These are phyloP conservation scores for Xestia sexstrigata DNA, from an alignment of 2,888 invertebrate genomes.

Conservation along the genomic window DNA sequence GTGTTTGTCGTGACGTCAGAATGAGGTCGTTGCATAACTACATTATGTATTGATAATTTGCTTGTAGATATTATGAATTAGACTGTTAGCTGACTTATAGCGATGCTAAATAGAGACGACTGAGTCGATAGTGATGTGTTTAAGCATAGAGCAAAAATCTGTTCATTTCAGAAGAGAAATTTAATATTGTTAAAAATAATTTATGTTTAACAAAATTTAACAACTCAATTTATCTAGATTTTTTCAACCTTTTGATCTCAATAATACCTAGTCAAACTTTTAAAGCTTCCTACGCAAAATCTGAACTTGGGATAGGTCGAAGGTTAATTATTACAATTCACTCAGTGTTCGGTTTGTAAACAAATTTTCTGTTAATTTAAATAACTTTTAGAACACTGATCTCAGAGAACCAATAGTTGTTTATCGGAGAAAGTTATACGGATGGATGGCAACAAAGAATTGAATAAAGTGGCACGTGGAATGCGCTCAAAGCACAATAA, in stretches of 20 bases:
- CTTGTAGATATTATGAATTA: background rate
- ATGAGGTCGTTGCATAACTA: constrained; percentile 44
- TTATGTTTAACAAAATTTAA: constrained; percentile 2
- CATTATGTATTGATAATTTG: constrained; percentile 33
- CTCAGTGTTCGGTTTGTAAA: background rate
- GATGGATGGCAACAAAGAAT: constrained; percentile 31
- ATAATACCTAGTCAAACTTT: constrained; percentile 1
- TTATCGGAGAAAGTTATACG: too few species aligned
- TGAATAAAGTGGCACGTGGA: constrained; percentile 60
- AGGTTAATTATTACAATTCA: constrained; percentile 25
- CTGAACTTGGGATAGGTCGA: constrained; percentile 6
- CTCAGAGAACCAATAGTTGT: background rate
- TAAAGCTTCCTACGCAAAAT: constrained; percentile 12
- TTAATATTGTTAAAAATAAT: background rate
- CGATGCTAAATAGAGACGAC: background rate
- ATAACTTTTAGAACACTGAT: background rate
- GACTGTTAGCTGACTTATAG: background rate
- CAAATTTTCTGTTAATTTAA: background rate
- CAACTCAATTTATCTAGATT: constrained; percentile 27
- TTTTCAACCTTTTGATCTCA: constrained; percentile 22
- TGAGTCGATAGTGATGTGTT: background rate
- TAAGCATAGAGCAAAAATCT: background rate
- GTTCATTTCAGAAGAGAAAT: too few species aligned
- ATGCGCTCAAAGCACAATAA: constrained; percentile 70
- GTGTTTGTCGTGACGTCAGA: constrained; percentile 35